Evolutionary conservation across 30 jellyfish, hydroid and myxozoan species (phyloP), one percentile per base, ranked within the genome.

Genomic region (Catostylus mosaicus): DNA sequence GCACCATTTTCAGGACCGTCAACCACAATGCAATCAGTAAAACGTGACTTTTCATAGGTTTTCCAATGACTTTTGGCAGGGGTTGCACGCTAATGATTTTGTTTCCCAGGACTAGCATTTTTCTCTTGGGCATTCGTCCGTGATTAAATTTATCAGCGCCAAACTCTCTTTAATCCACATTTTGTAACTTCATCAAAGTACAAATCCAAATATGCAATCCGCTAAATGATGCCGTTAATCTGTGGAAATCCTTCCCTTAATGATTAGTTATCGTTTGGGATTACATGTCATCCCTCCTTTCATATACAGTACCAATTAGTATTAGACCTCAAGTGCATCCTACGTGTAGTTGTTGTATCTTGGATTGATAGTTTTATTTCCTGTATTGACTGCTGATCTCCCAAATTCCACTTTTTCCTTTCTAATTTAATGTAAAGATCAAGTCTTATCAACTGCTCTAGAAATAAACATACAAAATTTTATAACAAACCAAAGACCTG

Each of bases 141-240:
- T n/a, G n/a, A n/a, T n/a, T n/a, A 59, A 59, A 50, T 9, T 50
- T 50, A 50, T 50, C 24, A 29, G 65, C 18, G 64, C 80, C 35
- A 32, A 68, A 68, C 65, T 37, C 11, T 33, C 14, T 10, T 36
- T 68, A 68, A 68, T 43, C 80, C 63, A 18, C 63, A 46, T 22
- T 32, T 65, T 37, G 80, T 68, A 68, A 68, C 80, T 68, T 35
- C 62, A 68, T 68, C 59, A 46, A 35, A 26, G 65, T 68, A 46
- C 80, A 68, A n/a, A 68, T 68, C 80, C 80, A 68, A 34, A 68
- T 36, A 36, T 38, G n/a, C 35, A 36, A 35, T 68, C 80, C 80
- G 33, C 56, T 34, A 68, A 68, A 68, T 68, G 80, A 16, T 68
- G 80, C 80, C 80, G 80, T 68, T 68, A 33, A 68, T 68, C 80